A percentile compares a stretch with the other conserved stretches of the same genome.
Conservation (phyloP, 2,113 vertebrate species). For the Urocynchramus pylzowi region DNA sequence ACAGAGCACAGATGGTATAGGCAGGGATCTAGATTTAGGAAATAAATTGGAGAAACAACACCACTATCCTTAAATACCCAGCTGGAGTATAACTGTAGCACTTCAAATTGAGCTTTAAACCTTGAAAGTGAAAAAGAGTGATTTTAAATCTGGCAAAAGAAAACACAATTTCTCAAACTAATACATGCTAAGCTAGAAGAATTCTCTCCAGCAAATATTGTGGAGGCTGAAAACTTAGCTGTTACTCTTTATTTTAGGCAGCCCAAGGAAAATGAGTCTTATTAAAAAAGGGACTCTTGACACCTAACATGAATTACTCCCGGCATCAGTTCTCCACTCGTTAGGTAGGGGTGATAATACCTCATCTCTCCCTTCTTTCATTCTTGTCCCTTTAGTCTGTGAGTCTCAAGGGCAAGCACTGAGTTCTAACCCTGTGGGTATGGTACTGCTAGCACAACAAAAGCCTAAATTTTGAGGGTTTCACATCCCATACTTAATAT, state of each 20-base stretch:
- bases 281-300: neutral
- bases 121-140: neutral
- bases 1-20: neutral
- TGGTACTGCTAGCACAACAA: neutral
- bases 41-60: neutral
- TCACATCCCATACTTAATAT: neutral
- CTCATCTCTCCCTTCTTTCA: neutral
- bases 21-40: neutral
- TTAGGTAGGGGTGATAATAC: neutral
- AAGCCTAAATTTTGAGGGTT: neutral
- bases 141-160: neutral
- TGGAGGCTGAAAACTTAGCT: neutral
- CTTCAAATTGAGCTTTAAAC: neutral
- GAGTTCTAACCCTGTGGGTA: neutral
- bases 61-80: neutral
- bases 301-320: neutral
- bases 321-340: neutral
- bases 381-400: neutral
- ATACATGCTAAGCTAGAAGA: neutral
- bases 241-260: neutral
- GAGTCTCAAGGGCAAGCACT: neutral
- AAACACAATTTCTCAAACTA: neutral
- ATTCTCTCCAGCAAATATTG: neutral
- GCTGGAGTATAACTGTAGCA: neutral
- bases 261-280: neutral